Base-by-base conservation (phyloP, 1,140 invertebrate genomes). In the Cardiocondyla obscurior region DNA sequence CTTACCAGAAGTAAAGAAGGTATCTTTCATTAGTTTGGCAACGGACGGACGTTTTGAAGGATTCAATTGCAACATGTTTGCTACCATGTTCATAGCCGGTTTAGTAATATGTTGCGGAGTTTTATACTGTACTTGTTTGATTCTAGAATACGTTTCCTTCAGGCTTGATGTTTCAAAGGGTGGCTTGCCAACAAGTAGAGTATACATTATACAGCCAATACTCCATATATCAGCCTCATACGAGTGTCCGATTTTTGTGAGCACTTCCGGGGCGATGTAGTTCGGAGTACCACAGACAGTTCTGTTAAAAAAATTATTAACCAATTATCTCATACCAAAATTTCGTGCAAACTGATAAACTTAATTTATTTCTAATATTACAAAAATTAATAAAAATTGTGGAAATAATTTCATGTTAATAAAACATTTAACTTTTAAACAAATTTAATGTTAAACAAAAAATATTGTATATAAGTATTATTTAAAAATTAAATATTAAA, bases 221-320 rank as follows among this genome's bases (percentile, higher is more conserved):
- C 98, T 99, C 99, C 99, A 99, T 62, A 99, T 96, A 94, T 99
- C 99, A 12, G 99, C 98, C 95, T 99, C 98, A 93, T 97, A 99
- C 16, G 98, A 98, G 93, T 99, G 98, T 0, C 98, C 98, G 90
- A 97, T 97, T 94, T 99, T 99, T 28, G 96, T 97, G 67, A 99
- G 93, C 81, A 99, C 98, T 94, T 99, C 99, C 12, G 99, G 99
- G 7, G 99, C 98, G 89, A 99, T 99, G 90, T 99, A 99, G 93
- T 99, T 99, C 5, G 99, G 98, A n/a, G 99, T 99, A 14, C 98
- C 99, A 93, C 99, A 99, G 25, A 99, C 92, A 46, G 98, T 99
- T 76, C 93, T 94, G 28, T 92, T 88, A 25, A 76, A 8, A 79
- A 42, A 84, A 12, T 62, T 8, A 12, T 30, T 4, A 57, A 16